These are phyloP conservation scores for Panthera uncia DNA, from an alignment of 2,113 vertebrate genomes.

Conservation along the genomic window DNA sequence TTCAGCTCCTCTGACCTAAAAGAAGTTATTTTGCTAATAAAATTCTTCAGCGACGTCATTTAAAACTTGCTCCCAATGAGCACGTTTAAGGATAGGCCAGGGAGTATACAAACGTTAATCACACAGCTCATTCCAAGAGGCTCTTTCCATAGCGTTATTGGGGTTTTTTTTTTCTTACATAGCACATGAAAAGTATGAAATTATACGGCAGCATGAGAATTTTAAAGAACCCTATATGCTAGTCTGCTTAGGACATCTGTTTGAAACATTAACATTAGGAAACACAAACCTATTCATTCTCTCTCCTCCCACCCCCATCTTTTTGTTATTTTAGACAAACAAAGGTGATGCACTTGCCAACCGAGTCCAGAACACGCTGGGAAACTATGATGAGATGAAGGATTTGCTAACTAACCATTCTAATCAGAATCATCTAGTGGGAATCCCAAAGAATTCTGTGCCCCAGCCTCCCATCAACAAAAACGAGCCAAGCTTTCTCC, in stretches of 20 bases:
- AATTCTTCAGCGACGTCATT: constrained; percentile 75
- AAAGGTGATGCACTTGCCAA: constrained; percentile 96
- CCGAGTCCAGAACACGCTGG: constrained; percentile 95
- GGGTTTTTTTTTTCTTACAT: constrained; percentile 79
- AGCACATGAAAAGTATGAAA: constrained; percentile 80
- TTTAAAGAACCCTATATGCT: constrained; percentile 77
- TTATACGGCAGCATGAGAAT: constrained; percentile 77
- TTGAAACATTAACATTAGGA: constrained; percentile 75
- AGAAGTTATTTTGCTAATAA: constrained; percentile 68
- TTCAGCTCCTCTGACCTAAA: constrained; percentile 60
- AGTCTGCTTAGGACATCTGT: constrained; percentile 76
- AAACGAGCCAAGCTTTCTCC: constrained; percentile 89
- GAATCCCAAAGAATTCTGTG: constrained; percentile 95
- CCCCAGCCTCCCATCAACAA: constrained; percentile 90
- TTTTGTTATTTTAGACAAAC: constrained; percentile 90
- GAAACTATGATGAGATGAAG: constrained; percentile 98
- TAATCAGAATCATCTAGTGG: constrained; percentile 97
- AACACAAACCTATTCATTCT: constrained; percentile 78
- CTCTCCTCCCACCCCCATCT: constrained; percentile 67
- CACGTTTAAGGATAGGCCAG: constrained; percentile 76
- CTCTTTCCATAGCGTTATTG: constrained; percentile 79
- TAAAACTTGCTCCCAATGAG: constrained; percentile 71
- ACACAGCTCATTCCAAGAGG: constrained; percentile 68
- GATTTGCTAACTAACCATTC: constrained; percentile 95
- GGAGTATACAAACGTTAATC: constrained; percentile 70